phyloP scores from a whole-genome alignment of 2,113 vertebrate genomes.

The Gulo gulo region DNA sequence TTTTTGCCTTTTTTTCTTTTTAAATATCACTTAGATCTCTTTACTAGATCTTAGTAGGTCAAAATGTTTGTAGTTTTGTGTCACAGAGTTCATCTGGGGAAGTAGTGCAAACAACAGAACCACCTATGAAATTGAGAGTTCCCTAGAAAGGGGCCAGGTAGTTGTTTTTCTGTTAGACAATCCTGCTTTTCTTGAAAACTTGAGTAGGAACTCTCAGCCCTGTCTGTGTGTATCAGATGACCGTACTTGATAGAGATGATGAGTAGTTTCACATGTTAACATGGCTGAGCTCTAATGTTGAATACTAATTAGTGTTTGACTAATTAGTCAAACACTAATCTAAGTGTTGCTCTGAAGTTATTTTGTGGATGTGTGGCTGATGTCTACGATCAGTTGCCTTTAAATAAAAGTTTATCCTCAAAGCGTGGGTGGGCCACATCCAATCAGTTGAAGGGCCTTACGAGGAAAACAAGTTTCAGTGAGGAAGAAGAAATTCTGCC shows the following conservation, averaged over 20 bases:
- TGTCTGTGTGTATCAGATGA: neutral
- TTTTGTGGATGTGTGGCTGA: neutral
- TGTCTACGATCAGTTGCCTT: neutral
- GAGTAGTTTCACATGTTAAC: neutral
- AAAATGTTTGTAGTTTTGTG: neutral
- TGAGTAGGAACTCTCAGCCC: neutral
- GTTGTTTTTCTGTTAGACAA: neutral
- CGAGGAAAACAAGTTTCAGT: neutral
- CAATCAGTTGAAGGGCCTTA: neutral
- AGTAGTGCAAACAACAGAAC: neutral
- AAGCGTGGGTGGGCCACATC: neutral
- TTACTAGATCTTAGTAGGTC: neutral
- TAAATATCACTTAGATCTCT: neutral
- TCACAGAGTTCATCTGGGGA: neutral
- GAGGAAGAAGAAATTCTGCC: neutral
- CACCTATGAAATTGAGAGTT: neutral
- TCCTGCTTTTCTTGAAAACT: neutral
- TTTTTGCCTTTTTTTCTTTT: neutral
- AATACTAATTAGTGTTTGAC: neutral
- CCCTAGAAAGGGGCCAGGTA: neutral
- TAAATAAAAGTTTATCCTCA: neutral
- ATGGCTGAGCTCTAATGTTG: neutral
- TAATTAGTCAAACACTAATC: neutral
- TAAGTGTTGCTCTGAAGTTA: neutral
- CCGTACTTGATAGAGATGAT: neutral